Conservation (phyloP, 1,140 invertebrate species). For the Cylas formicarius region DNA sequence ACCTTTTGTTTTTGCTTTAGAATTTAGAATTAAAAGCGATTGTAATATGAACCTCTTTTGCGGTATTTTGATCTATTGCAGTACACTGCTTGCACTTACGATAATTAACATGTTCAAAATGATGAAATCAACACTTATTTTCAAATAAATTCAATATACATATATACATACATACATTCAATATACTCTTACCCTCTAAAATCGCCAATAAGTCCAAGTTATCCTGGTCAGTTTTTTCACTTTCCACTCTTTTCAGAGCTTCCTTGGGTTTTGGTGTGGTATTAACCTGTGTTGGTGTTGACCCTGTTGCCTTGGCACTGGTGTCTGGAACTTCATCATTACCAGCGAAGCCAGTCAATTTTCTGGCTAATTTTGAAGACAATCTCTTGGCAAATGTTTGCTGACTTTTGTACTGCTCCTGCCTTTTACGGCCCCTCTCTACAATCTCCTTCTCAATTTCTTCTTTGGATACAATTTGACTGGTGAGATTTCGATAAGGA, state of each 20-base stretch:
- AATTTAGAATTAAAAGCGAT: no score
- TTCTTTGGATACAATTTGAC: conserved; percentile 44
- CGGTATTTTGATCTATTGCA: no score
- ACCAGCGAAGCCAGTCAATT: no score
- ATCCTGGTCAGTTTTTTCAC: conserved; percentile 16
- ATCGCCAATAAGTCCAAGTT: conserved; percentile 40
- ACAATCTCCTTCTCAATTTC: conserved; percentile 46
- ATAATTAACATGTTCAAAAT: no score
- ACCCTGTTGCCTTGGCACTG: not conserved
- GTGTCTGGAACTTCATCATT: not conserved
- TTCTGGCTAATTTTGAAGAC: conserved; percentile 37
- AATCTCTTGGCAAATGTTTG: conserved; percentile 39
- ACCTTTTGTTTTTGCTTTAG: no score
- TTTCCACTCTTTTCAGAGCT: not conserved
- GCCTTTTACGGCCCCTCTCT: conserved; percentile 34
- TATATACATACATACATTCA: not conserved
- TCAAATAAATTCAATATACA: no score
- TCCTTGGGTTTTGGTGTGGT: conserved; percentile 2
- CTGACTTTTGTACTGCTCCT: conserved; percentile 5
- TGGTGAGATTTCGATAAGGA: conserved; percentile 43
- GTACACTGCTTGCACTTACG: no score
- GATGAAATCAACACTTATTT: no score
- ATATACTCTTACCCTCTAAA: conserved; percentile 35
- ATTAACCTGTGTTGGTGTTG: conserved; percentile 4
- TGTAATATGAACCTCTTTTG: no score